Conservation (phyloP, 2,797 vertebrate genomes). For the Sus cebifrons region DNA sequence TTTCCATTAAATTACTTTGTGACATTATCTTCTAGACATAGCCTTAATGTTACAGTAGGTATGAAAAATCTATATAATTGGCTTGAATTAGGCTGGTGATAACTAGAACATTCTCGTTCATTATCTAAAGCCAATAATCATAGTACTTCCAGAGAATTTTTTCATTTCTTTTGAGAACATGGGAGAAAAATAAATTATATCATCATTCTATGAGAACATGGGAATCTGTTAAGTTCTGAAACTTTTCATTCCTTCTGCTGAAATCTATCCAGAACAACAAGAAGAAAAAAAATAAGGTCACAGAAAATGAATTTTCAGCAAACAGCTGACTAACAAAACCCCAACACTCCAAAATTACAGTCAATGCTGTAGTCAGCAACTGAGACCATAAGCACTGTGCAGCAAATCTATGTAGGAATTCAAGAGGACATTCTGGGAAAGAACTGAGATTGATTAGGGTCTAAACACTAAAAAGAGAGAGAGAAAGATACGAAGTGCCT, state of each 20-base stretch:
- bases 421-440: not conserved
- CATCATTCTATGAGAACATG: not conserved
- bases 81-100: not conserved
- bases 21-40: not conserved
- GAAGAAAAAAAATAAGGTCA: slow-evolving; percentile 21
- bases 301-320: slow-evolving; percentile 9
- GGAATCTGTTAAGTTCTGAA: not conserved
- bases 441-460: not conserved
- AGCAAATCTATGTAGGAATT: not conserved
- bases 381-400: not conserved
- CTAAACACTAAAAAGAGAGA: not conserved
- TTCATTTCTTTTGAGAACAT: not conserved
- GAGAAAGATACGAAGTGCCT: not conserved
- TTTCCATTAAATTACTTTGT: not conserved
- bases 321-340: not conserved
- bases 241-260: not conserved
- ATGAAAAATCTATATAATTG: slow-evolving; percentile 20
- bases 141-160: slow-evolving; percentile 7
- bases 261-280: slow-evolving; percentile 18
- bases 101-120: slow-evolving; percentile 53
- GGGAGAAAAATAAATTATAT: not conserved
- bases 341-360: not conserved
- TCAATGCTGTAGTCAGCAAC: not conserved
- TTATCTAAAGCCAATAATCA: slow-evolving; percentile 28
- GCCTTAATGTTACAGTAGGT: not conserved